phyloP scores from a whole-genome alignment of 1,140 invertebrate species.

The Heterodera schachtii region DNA sequence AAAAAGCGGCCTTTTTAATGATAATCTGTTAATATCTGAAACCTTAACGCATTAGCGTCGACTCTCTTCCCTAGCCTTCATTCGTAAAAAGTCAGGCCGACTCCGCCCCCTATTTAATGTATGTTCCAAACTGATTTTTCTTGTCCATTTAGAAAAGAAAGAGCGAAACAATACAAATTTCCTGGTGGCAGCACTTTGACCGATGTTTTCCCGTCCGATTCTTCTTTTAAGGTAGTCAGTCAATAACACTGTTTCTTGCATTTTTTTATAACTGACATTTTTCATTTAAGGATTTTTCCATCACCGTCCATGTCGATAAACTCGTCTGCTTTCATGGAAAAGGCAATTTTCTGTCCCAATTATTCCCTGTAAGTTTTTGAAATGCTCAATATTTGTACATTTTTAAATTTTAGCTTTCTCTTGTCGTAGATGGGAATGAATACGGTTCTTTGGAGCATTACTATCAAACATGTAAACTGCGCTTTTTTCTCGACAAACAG shows the following conservation, averaged over 20 bases:
- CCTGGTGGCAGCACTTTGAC: conserved; percentile 35
- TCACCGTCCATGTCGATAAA: conserved; percentile 40
- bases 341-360: conserved; percentile 42
- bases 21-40: no score
- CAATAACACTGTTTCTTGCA: conserved; percentile 38
- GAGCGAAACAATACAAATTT: conserved; percentile 42
- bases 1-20: no score
- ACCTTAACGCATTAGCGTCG: no score
- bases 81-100: no score
- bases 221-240: conserved; percentile 31
- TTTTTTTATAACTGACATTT: no score
- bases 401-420: conserved; percentile 44
- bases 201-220: conserved; percentile 26
- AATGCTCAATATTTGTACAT: no score
- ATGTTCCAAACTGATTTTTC: no score
- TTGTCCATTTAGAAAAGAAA: no score
- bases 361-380: conserved; percentile 44
- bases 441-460: conserved; percentile 54
- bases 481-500: conserved; percentile 35
- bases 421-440: conserved; percentile 36
- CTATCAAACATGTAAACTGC: conserved; percentile 54
- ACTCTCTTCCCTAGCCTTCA: no score
- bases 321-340: conserved; percentile 46
- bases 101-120: no score
- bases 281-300: no score